These are phyloP conservation scores for Bemisia tabaci DNA, from an alignment of 1,140 invertebrate genomes.

Conservation along the genomic window DNA sequence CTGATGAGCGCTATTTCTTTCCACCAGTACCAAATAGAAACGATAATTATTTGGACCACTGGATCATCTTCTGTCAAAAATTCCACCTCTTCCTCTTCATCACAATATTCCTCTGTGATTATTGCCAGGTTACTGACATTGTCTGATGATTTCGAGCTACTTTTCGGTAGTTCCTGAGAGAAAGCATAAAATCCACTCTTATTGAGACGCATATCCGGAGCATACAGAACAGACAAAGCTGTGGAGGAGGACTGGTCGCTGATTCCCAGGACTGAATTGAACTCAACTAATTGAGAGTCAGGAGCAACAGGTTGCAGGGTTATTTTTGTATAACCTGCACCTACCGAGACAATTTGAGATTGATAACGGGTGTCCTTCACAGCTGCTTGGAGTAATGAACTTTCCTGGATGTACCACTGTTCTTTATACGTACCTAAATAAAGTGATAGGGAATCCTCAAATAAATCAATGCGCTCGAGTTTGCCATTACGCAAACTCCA, in stretches of 20 bases:
- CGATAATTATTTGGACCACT: conserved; percentile 41
- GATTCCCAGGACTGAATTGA: background rate
- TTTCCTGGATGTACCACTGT: conserved; percentile 64
- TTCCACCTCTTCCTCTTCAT: conserved; percentile 27
- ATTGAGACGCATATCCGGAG: conserved; percentile 33
- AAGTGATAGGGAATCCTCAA: conserved; percentile 48
- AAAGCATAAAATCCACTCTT: background rate
- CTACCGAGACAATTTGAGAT: background rate
- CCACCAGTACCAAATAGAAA: conserved; percentile 72
- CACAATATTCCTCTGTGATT: conserved; percentile 23
- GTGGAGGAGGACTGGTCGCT: conserved; percentile 30
- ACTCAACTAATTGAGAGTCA: background rate
- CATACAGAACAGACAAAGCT: conserved; percentile 50
- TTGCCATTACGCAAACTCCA: conserved; percentile 54
- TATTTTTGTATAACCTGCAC: background rate
- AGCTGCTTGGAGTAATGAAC: conserved; percentile 27
- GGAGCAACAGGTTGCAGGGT: background rate
- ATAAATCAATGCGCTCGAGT: conserved; percentile 59
- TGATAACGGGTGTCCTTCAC: background rate
- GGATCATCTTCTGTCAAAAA: conserved; percentile 24
- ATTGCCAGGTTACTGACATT: background rate
- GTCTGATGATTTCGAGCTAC: background rate
- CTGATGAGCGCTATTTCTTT: conserved; percentile 57
- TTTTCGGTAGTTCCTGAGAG: background rate
- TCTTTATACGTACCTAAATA: conserved; percentile 78